These are phyloP conservation scores for Zeugodacus cucurbitae DNA, from an alignment of 1,140 invertebrate genomes.

Conservation along the genomic window DNA sequence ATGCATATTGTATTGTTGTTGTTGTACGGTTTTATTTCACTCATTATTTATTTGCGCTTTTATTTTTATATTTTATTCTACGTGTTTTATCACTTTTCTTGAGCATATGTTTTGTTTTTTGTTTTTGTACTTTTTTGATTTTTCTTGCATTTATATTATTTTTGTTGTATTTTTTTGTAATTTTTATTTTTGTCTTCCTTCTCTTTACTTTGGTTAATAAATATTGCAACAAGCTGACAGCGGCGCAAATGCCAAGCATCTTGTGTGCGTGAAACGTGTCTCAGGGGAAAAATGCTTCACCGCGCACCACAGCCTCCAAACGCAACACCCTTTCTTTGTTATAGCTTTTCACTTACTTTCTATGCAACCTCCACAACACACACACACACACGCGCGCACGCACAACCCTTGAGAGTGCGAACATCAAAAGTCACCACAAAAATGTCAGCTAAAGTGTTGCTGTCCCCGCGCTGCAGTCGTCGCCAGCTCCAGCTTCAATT, in stretches of 20 bases:
- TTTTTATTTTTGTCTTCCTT: not conserved
- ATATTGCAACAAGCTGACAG: not conserved
- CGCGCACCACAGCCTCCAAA: not conserved
- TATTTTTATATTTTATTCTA: not conserved
- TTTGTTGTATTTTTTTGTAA: not conserved
- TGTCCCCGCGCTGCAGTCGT: not conserved
- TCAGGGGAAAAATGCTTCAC: conserved; percentile 2
- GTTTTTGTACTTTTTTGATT: not conserved
- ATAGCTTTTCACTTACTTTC: not conserved
- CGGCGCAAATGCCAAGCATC: not conserved
- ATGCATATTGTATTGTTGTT: not conserved
- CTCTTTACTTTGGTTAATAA: not conserved
- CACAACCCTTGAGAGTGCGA: not conserved
- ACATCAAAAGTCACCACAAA: conserved; percentile 35
- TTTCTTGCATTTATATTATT: not conserved
- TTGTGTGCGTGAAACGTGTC: conserved; percentile 18
- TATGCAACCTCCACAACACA: not conserved
- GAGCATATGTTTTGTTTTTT: not conserved
- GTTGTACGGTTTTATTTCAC: not conserved
- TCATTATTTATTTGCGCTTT: not conserved
- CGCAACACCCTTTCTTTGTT: not conserved
- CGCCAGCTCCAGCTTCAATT: not conserved
- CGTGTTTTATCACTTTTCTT: not conserved
- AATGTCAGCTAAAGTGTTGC: not conserved
- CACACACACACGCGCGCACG: not conserved